Evolutionary conservation across 2,113 vertebrate species (phyloP).

Genomic region (Pluvianellus socialis): DNA sequence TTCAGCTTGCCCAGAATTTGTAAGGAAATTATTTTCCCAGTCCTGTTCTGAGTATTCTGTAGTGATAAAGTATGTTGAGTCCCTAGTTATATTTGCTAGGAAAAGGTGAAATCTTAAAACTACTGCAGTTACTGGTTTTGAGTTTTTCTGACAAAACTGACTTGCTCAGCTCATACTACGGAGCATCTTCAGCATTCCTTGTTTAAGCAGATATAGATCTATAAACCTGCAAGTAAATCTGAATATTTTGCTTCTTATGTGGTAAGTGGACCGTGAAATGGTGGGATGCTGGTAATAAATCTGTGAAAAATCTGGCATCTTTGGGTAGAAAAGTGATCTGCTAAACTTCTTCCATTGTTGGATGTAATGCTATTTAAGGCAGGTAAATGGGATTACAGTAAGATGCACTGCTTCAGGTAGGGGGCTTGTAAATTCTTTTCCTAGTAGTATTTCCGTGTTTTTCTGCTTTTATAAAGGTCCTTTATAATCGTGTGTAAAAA

Average conservation of each 20-base stretch:
- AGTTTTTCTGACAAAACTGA: background rate
- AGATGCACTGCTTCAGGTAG: background rate
- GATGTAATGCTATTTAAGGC: background rate
- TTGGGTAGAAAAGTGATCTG: background rate
- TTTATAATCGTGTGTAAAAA: background rate
- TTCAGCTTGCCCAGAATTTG: background rate
- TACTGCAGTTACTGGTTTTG: rapidly evolving
- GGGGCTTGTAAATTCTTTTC: background rate
- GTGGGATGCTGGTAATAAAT: background rate
- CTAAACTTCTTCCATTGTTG: background rate
- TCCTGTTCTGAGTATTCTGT: background rate
- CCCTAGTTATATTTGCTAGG: background rate
- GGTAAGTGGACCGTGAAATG: background rate
- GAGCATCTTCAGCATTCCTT: background rate
- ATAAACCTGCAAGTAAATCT: background rate
- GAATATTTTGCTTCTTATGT: background rate
- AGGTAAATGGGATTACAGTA: background rate
- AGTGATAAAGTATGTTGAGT: background rate
- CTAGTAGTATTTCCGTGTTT: background rate
- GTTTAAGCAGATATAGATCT: background rate
- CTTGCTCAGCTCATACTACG: background rate
- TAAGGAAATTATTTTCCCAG: background rate
- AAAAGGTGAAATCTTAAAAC: background rate
- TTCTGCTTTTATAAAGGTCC: background rate
- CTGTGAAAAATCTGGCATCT: background rate